A percentile compares a stretch with the other conserved stretches of the same genome.
Evolutionary conservation across 1,140 invertebrate genomes (phyloP).

Genomic region (Drosophila triauraria): DNA sequence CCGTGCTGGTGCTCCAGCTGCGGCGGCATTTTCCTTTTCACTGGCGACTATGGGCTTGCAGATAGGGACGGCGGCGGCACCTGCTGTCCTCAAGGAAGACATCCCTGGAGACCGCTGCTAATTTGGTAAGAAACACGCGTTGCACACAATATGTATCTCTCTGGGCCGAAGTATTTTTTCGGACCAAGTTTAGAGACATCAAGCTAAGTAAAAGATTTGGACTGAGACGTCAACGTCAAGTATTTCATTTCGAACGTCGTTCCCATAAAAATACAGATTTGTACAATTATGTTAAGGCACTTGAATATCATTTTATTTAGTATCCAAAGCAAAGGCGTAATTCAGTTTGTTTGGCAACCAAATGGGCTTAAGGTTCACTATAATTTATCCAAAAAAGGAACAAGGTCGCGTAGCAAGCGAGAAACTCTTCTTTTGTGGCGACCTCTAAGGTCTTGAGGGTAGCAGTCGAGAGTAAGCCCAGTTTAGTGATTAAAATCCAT

Average conservation of each 20-base stretch:
- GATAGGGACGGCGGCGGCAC: slow-evolving; percentile 4
- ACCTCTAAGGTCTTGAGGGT: too few species aligned
- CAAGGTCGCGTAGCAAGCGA: too few species aligned
- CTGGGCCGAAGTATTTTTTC: slow-evolving; percentile 10
- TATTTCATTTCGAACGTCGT: too few species aligned
- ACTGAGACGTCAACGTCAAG: background rate
- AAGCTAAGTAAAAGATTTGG: background rate
- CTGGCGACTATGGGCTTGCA: background rate
- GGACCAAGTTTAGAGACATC: background rate
- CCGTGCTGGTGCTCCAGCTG: slow-evolving; percentile 1
- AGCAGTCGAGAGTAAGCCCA: background rate
- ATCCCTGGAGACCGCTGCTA: slow-evolving; percentile 21
- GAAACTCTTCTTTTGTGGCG: background rate
- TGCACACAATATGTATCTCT: slow-evolving; percentile 1
- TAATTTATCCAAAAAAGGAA: background rate
- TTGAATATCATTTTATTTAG: slow-evolving; percentile 8
- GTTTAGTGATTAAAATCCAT: slow-evolving; percentile 16
- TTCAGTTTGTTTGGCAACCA: slow-evolving; percentile 5
- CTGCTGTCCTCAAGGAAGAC: slow-evolving; percentile 12
- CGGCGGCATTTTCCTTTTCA: slow-evolving; percentile 33
- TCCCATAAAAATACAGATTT: background rate
- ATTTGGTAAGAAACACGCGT: slow-evolving; percentile 15
- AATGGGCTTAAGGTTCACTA: background rate
- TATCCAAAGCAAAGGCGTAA: background rate
- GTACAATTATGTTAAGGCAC: background rate